phyloP scores from a whole-genome alignment of 2,113 vertebrate genomes.

The Ptilorrhoa leucosticta region DNA sequence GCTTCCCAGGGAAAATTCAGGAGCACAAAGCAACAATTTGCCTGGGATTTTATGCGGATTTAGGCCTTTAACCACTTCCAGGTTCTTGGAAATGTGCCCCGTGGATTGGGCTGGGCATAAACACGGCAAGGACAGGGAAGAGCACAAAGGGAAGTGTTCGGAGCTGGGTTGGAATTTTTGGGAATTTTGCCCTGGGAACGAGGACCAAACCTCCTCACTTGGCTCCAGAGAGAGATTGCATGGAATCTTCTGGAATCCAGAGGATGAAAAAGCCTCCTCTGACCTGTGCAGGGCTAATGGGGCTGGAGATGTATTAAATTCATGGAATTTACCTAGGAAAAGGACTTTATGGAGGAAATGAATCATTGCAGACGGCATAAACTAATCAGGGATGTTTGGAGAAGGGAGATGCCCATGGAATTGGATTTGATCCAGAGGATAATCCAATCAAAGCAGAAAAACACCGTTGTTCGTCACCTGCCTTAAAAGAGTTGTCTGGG shows the following conservation, averaged over 20 bases:
- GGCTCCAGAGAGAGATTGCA: neutral
- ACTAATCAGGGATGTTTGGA: neutral
- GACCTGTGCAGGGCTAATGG: neutral
- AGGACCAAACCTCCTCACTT: neutral
- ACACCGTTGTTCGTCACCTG: neutral
- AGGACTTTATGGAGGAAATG: neutral
- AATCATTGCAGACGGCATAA: neutral
- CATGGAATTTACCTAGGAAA: neutral
- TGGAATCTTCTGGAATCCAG: neutral
- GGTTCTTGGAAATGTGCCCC: neutral
- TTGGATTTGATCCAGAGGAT: neutral
- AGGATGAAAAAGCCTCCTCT: neutral
- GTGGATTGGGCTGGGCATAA: neutral
- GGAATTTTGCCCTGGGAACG: rapidly evolving
- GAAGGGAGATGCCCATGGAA: neutral
- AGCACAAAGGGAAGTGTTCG: too few relatives aligned
- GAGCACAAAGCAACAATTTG: neutral
- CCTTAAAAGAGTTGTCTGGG: neutral
- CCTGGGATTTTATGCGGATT: neutral
- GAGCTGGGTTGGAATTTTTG: neutral
- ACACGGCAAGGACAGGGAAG: neutral
- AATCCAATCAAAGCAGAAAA: neutral
- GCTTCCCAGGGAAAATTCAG: neutral
- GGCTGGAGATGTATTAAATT: neutral
- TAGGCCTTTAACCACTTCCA: neutral